phyloP scores from a whole-genome alignment of 2,113 vertebrate genomes.

The Ailuropoda melanoleuca region DNA sequence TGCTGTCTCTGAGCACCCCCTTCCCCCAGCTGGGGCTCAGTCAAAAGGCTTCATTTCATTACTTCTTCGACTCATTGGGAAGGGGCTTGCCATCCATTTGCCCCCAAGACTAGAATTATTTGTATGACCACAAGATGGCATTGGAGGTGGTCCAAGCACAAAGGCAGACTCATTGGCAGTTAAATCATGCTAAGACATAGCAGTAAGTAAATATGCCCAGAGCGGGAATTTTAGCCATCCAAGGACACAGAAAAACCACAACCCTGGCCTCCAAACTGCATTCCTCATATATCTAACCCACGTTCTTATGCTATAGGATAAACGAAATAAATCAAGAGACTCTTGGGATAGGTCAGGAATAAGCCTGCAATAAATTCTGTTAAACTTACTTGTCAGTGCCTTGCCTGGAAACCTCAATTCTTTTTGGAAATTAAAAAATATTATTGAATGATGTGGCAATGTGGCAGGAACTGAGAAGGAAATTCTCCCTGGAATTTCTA shows the following conservation, averaged over 20 bases:
- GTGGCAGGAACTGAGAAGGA: constrained; percentile 66
- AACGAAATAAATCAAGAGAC: constrained; percentile 84
- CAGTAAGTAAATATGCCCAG: constrained; percentile 83
- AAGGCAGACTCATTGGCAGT: constrained; percentile 79
- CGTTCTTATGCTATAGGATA: constrained; percentile 81
- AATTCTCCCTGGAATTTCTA: constrained; percentile 75
- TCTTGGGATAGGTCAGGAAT: constrained; percentile 83
- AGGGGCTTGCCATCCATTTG: constrained; percentile 59
- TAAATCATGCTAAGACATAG: constrained; percentile 83
- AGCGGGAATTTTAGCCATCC: constrained; percentile 81
- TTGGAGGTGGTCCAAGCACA: constrained; percentile 76
- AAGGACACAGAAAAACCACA: constrained; percentile 84
- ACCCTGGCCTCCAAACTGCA: constrained; percentile 78
- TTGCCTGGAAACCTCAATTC: constrained; percentile 82
- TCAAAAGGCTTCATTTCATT: not conserved
- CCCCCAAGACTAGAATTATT: constrained; percentile 72
- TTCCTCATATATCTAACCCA: constrained; percentile 78
- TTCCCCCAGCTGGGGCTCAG: not conserved
- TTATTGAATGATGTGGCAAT: constrained; percentile 40
- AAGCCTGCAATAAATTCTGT: constrained; percentile 81
- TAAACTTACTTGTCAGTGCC: constrained; percentile 82
- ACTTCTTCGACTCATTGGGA: constrained; percentile 60
- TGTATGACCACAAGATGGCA: constrained; percentile 73
- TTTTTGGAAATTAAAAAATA: constrained; percentile 78
- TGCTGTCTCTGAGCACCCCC: accelerated